Conservation (phyloP, 2,113 vertebrate species). For the Psephotus haematonotus region DNA sequence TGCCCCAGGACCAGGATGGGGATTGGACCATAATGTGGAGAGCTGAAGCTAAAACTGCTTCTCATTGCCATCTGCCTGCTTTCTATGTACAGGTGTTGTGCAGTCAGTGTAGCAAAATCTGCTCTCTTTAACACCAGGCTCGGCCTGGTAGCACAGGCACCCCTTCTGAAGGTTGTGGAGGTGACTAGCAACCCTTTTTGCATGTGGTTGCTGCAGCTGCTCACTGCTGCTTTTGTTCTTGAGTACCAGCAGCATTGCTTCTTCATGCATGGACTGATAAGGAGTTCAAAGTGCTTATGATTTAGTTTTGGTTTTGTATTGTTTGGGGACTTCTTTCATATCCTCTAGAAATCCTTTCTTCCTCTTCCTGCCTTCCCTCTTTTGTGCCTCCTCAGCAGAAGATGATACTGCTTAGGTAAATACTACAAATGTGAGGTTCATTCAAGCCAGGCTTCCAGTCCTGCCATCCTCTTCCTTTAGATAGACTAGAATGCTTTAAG, state of each 20-base stretch:
- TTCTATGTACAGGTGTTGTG: neutral
- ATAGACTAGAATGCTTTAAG: neutral
- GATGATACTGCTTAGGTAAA: neutral
- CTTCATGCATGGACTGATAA: neutral
- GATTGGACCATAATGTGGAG: neutral
- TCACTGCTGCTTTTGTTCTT: neutral
- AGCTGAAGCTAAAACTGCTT: neutral
- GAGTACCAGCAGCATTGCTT: neutral
- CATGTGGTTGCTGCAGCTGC: neutral
- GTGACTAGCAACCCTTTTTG: neutral
- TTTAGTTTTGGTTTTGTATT: neutral
- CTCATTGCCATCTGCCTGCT: neutral
- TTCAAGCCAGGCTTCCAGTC: neutral
- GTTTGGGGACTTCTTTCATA: neutral
- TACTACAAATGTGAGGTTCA: neutral
- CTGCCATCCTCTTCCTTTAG: neutral
- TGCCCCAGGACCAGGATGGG: neutral
- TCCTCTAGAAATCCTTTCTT: neutral
- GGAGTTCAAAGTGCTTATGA: neutral
- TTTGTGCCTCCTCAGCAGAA: neutral
- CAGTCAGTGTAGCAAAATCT: neutral
- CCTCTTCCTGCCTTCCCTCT: neutral
- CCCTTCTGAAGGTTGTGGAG: neutral
- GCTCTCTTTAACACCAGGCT: neutral
- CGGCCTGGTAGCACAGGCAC: neutral